A percentile compares a stretch with the other conserved stretches of the same genome.
Conservation (phyloP, 2,113 vertebrate species). For the Empidonax traillii region DNA sequence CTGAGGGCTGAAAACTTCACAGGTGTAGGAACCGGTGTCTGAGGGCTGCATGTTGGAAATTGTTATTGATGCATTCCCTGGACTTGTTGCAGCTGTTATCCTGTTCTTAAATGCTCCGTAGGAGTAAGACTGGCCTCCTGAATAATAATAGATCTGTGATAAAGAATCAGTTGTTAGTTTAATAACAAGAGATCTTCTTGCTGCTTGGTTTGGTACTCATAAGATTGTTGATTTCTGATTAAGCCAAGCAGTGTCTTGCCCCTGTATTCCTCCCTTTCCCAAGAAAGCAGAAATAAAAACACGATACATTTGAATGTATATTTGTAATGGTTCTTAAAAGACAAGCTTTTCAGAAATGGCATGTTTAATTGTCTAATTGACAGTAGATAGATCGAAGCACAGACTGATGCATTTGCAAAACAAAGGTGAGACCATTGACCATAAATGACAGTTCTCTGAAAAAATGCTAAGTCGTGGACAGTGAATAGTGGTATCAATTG, state of each 20-base stretch:
- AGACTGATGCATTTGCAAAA: background rate
- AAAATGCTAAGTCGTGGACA: background rate
- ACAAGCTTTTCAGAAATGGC: background rate
- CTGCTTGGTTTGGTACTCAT: background rate
- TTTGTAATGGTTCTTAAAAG: background rate
- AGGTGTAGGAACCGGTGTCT: constrained; percentile 82
- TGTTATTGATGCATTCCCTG: constrained; percentile 80
- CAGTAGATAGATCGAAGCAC: background rate
- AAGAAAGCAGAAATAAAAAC: background rate
- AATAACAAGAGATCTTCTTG: background rate
- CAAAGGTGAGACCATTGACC: background rate
- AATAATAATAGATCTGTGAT: constrained; percentile 75
- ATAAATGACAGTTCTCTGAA: background rate
- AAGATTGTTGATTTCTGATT: background rate
- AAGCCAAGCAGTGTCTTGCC: background rate
- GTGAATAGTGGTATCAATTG: background rate
- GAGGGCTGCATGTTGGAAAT: constrained; percentile 79
- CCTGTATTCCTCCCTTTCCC: background rate
- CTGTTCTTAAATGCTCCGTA: constrained; percentile 70
- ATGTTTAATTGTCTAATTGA: background rate
- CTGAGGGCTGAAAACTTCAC: constrained; percentile 81
- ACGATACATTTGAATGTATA: background rate
- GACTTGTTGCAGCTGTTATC: constrained; percentile 64
- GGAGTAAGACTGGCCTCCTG: constrained; percentile 39
- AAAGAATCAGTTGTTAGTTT: constrained; percentile 50